phyloP scores from a whole-genome alignment of 1,140 invertebrate genomes.

The Zaprionus nigranus region DNA sequence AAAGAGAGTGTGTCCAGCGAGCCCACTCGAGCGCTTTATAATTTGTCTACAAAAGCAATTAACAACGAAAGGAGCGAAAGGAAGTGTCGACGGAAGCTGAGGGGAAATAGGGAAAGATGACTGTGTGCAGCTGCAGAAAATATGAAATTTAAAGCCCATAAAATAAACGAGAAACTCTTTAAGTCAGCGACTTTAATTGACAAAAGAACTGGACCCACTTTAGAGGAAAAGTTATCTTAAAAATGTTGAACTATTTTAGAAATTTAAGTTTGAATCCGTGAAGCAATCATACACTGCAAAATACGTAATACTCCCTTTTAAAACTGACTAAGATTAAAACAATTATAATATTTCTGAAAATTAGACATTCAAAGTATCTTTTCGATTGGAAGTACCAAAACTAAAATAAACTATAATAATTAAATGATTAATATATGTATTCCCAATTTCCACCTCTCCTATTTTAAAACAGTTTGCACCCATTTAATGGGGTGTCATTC shows the following conservation, averaged over 20 bases:
- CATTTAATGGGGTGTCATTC: no score
- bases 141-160: constrained; percentile 14
- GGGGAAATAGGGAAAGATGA: background rate
- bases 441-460: no score
- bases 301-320: background rate
- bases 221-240: no score
- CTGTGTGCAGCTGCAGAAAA: background rate
- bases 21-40: constrained; percentile 62
- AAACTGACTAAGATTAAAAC: background rate
- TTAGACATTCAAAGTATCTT: no score
- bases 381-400: no score
- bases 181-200: background rate
- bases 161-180: background rate
- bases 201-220: background rate
- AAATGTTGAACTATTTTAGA: no score
- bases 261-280: no score
- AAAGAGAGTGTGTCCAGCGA: background rate
- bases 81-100: constrained; percentile 22
- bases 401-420: no score
- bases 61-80: constrained; percentile 47
- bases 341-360: no score
- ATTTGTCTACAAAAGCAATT: constrained; percentile 82
- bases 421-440: no score
- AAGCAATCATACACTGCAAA: no score
- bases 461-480: no score